Evolutionary conservation across 2,113 vertebrate genomes (phyloP).

Genomic region (Hepsetus odoe): DNA sequence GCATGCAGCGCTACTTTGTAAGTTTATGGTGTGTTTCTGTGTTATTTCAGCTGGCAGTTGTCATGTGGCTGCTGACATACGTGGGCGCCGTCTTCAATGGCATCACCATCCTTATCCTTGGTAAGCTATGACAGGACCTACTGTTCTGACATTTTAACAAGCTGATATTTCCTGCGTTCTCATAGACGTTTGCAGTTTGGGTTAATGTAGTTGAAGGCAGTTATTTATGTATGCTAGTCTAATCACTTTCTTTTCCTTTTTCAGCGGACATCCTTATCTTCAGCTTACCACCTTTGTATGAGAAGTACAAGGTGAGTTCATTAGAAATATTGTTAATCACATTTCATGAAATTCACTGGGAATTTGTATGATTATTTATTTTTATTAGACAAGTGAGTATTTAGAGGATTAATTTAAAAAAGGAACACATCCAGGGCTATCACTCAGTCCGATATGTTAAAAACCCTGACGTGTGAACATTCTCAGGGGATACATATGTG

Average conservation of each 20-base stretch:
- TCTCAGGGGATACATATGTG: no score
- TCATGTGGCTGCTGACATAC: constrained; percentile 92
- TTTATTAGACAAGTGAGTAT: no score
- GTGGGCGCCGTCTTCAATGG: constrained; percentile 91
- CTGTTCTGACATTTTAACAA: neutral
- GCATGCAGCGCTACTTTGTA: neutral
- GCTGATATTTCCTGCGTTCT: neutral
- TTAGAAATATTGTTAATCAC: neutral
- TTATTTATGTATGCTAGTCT: no score
- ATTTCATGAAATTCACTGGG: neutral
- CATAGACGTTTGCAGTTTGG: no score
- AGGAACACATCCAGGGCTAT: no score
- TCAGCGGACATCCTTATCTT: constrained; percentile 85
- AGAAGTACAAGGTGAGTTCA: constrained; percentile 89
- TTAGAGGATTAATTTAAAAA: no score
- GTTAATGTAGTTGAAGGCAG: no score
- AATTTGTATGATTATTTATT: no score
- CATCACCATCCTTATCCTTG: constrained; percentile 90
- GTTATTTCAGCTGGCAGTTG: constrained; percentile 82
- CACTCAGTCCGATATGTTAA: no score
- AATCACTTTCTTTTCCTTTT: constrained; percentile 23
- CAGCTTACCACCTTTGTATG: constrained; percentile 83
- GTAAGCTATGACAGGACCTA: constrained; percentile 70
- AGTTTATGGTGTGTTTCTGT: neutral
- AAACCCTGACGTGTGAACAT: no score